phyloP scores from a whole-genome alignment of 2,113 vertebrate species.

The Otocyon megalotis region DNA sequence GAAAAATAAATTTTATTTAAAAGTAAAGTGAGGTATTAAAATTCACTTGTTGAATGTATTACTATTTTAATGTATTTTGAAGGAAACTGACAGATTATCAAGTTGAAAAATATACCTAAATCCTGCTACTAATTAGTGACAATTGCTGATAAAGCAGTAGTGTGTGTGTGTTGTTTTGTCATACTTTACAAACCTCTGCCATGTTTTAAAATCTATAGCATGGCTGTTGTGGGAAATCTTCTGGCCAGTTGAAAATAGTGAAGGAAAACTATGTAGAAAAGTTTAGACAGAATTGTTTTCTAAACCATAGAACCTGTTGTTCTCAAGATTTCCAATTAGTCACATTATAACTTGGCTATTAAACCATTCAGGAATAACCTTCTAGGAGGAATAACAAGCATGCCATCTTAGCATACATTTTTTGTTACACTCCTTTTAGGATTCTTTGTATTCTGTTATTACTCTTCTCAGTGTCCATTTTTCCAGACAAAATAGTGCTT shows the following conservation, averaged over 20 bases:
- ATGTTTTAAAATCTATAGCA: neutral
- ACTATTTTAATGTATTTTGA: neutral
- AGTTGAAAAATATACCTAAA: constrained; percentile 19
- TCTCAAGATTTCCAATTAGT: neutral
- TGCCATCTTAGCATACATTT: neutral
- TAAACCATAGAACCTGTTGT: neutral
- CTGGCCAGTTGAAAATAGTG: neutral
- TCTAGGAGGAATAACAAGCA: neutral
- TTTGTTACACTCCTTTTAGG: neutral
- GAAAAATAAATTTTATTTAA: constrained; percentile 29
- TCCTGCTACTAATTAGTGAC: neutral
- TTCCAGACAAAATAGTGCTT: neutral
- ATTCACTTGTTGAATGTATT: neutral
- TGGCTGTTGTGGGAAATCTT: neutral
- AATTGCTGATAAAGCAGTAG: neutral
- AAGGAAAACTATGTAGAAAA: neutral
- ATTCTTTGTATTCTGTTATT: neutral
- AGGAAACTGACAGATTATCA: neutral
- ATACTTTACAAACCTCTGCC: neutral
- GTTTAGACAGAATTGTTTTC: neutral
- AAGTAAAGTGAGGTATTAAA: neutral
- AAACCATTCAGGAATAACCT: neutral
- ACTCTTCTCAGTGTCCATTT: neutral
- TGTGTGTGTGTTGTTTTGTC: neutral
- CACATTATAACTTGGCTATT: neutral